Percentiles rank a stretch among this genome's conserved stretches.
phyloP scores from a whole-genome alignment of 2,797 vertebrate species.

The Poecile montanus region DNA sequence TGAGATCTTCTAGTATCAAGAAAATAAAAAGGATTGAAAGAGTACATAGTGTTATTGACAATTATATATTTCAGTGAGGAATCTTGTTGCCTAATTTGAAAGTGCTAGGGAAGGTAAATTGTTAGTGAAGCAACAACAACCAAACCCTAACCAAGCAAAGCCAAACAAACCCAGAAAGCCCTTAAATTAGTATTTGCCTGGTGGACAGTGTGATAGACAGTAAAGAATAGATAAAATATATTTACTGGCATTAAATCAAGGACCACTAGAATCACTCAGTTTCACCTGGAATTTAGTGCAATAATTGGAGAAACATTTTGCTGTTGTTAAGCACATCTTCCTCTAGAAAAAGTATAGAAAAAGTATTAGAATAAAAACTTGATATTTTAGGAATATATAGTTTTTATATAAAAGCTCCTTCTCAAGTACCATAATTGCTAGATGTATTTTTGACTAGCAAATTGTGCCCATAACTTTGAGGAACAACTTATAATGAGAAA shows the following conservation, averaged over 20 bases:
- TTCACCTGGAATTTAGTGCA: not conserved
- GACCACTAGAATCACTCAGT: not conserved
- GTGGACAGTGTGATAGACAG: not conserved
- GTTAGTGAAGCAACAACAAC: not conserved
- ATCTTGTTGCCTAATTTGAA: not conserved
- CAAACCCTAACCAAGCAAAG: not conserved
- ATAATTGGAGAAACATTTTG: not conserved
- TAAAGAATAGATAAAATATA: not conserved
- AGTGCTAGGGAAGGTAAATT: not conserved
- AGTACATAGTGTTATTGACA: not conserved
- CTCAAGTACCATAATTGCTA: not conserved
- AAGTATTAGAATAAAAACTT: not conserved
- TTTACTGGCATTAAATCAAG: not conserved
- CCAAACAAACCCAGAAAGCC: not conserved
- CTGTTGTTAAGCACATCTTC: not conserved
- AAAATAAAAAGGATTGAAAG: not conserved
- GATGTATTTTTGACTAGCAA: not conserved
- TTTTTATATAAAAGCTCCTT: not conserved
- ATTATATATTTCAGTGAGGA: not conserved
- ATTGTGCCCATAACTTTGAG: not conserved
- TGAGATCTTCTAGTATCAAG: not conserved
- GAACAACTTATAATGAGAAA: not conserved
- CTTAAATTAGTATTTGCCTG: not conserved
- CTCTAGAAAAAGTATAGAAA: not conserved
- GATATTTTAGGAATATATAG: not conserved